Base-by-base conservation (phyloP, 2,888 invertebrate species). In the Ceratothoa steindachneri region DNA sequence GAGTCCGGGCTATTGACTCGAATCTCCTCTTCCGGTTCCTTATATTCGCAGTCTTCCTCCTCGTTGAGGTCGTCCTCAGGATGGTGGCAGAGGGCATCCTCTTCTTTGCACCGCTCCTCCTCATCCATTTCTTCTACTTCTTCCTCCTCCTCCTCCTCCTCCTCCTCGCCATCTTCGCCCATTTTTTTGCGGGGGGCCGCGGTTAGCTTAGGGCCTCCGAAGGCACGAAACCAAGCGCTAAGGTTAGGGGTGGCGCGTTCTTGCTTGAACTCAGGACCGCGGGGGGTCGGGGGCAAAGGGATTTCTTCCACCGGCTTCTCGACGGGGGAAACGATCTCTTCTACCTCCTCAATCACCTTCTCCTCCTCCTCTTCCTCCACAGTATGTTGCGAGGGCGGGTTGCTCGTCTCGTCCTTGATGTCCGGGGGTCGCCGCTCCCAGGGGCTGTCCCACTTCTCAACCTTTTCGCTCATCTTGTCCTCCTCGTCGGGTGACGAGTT, bases 211-310 rank as follows among this genome's bases (percentile, higher is more conserved):
- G 94, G 93, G 0, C 91, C 91, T 9, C 94, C 93, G 83, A 95
- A 94, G 0, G 94, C 94, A 85, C 93, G 93, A 80, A 94, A 92
- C 94, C 94, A 95, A 30, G 93, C 94, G 83, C 93, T 93, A 72
- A 93, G 86, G 85, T 94, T 93, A 0, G 94, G 93, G 41, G 92
- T 91, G 22, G 91, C 90, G 69, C 75, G 27, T 28, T 78, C 78
- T 27, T 78, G 78, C 24, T 78, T 78, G 30, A 78, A 77, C 27
- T 77, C 79, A 1, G 76, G 79, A 9, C 70, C 72, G 15, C 77
- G 67, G 2, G 76, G 73, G 1, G 77, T 76, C 15, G 77, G 64
- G 1, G 77, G 77, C 2, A 72, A 75, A 12, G 71, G 24, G 0
- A 71, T 71, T 24, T 71, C 71, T 1, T 65, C 66, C 27, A 24